phyloP scores from a whole-genome alignment of 2,888 invertebrate genomes.

The Eudemis profundana region DNA sequence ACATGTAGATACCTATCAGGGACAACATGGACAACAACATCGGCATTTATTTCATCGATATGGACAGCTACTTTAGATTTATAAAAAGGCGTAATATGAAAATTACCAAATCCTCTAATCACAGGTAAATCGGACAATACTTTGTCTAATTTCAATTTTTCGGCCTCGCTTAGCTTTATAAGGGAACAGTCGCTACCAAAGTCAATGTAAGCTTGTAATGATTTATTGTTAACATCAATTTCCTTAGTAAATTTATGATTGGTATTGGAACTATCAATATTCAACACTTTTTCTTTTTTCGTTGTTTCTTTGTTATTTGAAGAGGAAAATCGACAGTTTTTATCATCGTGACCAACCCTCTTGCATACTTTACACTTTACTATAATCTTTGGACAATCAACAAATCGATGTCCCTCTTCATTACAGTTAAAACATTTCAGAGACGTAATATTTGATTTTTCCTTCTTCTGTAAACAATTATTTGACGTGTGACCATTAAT shows the following conservation, averaged over 20 bases:
- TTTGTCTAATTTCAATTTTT: too few relatives aligned
- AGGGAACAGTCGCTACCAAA: constrained; percentile 1
- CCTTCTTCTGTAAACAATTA: too few relatives aligned
- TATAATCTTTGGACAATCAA: neutral
- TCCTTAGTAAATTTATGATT: neutral
- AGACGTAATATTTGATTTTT: too few relatives aligned
- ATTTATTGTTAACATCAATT: constrained; percentile 7
- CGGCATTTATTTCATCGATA: too few relatives aligned
- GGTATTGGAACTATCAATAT: neutral
- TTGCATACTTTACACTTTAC: neutral
- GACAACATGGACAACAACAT: too few relatives aligned
- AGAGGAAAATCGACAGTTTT: neutral
- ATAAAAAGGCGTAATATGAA: too few relatives aligned
- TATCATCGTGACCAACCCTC: neutral
- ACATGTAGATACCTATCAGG: too few relatives aligned
- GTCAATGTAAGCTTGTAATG: constrained; percentile 1
- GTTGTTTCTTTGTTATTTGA: neutral
- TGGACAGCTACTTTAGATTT: too few relatives aligned
- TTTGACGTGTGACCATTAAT: neutral
- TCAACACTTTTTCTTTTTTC: neutral
- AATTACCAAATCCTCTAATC: too few relatives aligned
- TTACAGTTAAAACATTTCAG: neutral
- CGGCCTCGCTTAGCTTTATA: neutral
- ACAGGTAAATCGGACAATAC: too few relatives aligned
- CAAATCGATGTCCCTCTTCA: constrained; percentile 1